Percentiles rank a stretch among this genome's conserved stretches.
Evolutionary conservation across 2,888 invertebrate genomes (phyloP).

Genomic region (Schizaphis graminum): DNA sequence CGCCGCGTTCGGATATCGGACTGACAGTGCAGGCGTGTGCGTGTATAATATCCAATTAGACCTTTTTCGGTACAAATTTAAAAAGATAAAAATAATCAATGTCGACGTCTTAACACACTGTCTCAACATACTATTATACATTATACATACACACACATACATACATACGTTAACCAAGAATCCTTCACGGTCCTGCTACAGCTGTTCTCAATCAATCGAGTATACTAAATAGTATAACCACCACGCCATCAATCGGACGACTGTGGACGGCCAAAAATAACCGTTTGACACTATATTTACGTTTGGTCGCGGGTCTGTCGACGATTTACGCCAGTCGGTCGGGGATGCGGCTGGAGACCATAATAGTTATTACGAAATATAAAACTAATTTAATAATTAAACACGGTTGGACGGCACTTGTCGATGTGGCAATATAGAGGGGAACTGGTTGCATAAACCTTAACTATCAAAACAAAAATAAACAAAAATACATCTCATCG

Average conservation of each 20-base stretch:
- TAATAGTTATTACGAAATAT: neutral
- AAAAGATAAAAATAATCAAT: constrained; percentile 50
- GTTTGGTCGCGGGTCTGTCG: neutral
- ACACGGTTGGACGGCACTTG: neutral
- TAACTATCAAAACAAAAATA: neutral
- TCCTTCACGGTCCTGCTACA: neutral
- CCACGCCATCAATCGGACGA: neutral
- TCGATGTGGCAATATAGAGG: neutral
- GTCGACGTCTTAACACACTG: neutral
- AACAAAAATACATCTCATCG: neutral
- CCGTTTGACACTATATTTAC: neutral
- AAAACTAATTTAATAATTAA: neutral
- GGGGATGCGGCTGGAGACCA: neutral
- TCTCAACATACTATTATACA: neutral
- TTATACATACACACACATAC: too few relatives aligned
- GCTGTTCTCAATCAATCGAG: constrained; percentile 40
- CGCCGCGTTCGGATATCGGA: neutral
- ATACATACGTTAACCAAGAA: neutral
- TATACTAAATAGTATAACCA: neutral
- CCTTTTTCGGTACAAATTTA: constrained; percentile 17
- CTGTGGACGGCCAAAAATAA: neutral
- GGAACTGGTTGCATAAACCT: neutral
- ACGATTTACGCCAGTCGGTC: neutral
- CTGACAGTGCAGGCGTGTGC: neutral
- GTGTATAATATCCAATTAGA: constrained; percentile 23